Percentiles rank a stretch among this genome's conserved stretches.
Evolutionary conservation across 2,888 invertebrate genomes (phyloP).

Genomic region (Pantelozetes paolii): DNA sequence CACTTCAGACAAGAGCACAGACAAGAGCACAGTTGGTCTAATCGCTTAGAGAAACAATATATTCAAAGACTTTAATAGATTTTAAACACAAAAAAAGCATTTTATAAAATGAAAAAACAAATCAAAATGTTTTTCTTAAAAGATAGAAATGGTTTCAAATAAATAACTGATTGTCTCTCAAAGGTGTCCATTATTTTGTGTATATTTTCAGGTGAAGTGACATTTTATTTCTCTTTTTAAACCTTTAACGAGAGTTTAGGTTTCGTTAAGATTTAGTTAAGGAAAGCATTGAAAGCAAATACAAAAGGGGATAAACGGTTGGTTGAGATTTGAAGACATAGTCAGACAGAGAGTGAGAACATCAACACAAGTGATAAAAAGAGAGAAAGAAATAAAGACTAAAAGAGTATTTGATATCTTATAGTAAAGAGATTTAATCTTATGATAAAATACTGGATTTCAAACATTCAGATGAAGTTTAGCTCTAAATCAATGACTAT

Average conservation of each 20-base stretch:
- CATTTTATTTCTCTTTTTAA: conserved; percentile 2
- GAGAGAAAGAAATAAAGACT: not conserved
- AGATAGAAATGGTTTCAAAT: too few relatives aligned
- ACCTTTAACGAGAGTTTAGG: not conserved
- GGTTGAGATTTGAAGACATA: not conserved
- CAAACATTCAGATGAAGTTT: conserved; percentile 16
- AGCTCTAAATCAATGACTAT: not conserved
- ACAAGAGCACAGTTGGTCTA: too few relatives aligned
- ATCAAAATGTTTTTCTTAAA: too few relatives aligned
- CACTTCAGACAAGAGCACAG: too few relatives aligned
- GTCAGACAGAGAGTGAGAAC: not conserved
- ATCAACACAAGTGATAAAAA: not conserved
- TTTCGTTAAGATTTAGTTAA: not conserved
- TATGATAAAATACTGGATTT: conserved; percentile 5
- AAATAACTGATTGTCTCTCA: too few relatives aligned
- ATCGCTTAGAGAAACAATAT: too few relatives aligned
- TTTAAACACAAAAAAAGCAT: too few relatives aligned
- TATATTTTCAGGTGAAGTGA: conserved; percentile 31
- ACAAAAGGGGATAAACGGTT: not conserved
- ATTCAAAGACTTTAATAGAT: too few relatives aligned
- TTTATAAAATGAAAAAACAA: too few relatives aligned
- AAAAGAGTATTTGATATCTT: conserved; percentile 16
- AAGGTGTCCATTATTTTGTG: too few relatives aligned
- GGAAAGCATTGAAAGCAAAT: not conserved
- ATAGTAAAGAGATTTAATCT: conserved; percentile 25